Conservation (phyloP, 1,140 invertebrate species). For the Drosophila paulistorum region DNA sequence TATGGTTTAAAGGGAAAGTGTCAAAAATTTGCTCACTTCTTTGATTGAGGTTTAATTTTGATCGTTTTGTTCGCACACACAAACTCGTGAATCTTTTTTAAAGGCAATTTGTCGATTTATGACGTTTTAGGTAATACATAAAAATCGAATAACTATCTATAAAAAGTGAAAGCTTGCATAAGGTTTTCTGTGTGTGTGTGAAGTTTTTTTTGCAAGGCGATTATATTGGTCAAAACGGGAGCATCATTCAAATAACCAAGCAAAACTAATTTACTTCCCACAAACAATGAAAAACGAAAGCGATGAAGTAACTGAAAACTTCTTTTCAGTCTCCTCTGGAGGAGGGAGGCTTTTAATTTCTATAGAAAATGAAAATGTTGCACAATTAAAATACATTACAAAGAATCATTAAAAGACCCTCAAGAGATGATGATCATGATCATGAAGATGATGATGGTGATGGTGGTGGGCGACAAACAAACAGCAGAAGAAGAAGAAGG, state of each 20-base stretch:
- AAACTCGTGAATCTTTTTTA: background rate
- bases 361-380: slow-evolving; percentile 67
- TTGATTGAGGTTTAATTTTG: background rate
- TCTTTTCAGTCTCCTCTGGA: slow-evolving; percentile 19
- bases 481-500: slow-evolving; percentile 10
- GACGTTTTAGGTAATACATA: slow-evolving; percentile 32
- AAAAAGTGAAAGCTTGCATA: slow-evolving; percentile 35
- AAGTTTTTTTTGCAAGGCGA: slow-evolving; percentile 7
- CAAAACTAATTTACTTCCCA: slow-evolving; percentile 49
- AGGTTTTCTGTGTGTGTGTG: slow-evolving; percentile 19
- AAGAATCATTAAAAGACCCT: slow-evolving; percentile 70
- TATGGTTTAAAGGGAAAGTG: slow-evolving; percentile 31
- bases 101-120: slow-evolving; percentile 41
- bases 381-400: slow-evolving; percentile 70
- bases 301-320: slow-evolving; percentile 70
- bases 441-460: background rate
- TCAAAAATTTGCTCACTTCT: slow-evolving; percentile 16
- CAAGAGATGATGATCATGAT: slow-evolving; percentile 25
- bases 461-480: slow-evolving; percentile 47
- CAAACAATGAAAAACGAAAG: slow-evolving; percentile 72
- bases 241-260: slow-evolving; percentile 3
- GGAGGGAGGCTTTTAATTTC: slow-evolving; percentile 58
- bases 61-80: background rate
- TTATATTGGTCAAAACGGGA: slow-evolving; percentile 17
- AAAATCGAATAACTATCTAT: slow-evolving; percentile 8